phyloP scores from a whole-genome alignment of 2,888 invertebrate genomes.

The Xestoiulus laeticollis region DNA sequence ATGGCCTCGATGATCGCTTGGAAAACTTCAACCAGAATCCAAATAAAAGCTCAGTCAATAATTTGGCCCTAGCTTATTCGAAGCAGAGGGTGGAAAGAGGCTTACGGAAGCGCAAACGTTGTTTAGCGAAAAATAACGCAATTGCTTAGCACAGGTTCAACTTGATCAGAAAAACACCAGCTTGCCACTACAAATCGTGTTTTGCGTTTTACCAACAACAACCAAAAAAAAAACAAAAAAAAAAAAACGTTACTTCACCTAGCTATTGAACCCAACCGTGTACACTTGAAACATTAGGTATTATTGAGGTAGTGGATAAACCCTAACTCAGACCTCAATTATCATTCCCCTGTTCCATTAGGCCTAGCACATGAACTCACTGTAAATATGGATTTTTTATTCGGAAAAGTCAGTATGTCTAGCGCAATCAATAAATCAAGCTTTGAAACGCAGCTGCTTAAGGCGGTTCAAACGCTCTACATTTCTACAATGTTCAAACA shows the following conservation, averaged over 20 bases:
- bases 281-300: neutral
- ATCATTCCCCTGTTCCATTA: constrained; percentile 23
- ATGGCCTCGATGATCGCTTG: neutral
- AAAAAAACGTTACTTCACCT: neutral
- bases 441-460: neutral
- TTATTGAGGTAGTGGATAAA: neutral
- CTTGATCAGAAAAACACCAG: neutral
- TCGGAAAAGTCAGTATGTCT: neutral
- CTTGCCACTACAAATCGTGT: neutral
- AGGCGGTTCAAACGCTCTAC: neutral
- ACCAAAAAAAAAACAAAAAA: neutral
- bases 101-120: neutral
- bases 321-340: constrained; percentile 27
- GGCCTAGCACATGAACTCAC: neutral
- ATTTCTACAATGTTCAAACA: neutral
- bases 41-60: constrained; percentile 26
- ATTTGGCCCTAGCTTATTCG: constrained; percentile 18
- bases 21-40: constrained; percentile 16
- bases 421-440: constrained; percentile 4
- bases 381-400: constrained; percentile 27
- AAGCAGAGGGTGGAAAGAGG: neutral
- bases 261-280: neutral
- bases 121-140: neutral
- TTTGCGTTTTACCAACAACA: neutral
- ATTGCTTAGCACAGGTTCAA: neutral